Conservation (phyloP, 2,113 vertebrate species). For the Lagenorhynchus albirostris region DNA sequence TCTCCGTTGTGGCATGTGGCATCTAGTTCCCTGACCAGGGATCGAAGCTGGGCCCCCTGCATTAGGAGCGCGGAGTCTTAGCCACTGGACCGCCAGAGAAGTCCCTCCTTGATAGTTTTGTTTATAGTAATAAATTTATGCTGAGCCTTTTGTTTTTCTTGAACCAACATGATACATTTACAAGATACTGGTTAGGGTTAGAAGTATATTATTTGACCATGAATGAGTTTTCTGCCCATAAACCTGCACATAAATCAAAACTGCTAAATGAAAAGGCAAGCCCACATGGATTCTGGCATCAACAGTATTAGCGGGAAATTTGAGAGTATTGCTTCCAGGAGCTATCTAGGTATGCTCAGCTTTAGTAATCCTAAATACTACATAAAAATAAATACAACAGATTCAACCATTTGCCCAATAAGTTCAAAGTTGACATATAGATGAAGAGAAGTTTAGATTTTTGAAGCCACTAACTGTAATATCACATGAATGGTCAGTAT, state of each 20-base stretch:
- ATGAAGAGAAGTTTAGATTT: not conserved
- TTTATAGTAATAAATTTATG: not conserved
- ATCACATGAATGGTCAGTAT: not conserved
- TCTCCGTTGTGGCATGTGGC: too few species aligned
- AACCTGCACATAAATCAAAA: not conserved
- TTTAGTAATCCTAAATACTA: not conserved
- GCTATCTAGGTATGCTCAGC: not conserved
- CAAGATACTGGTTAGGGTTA: not conserved
- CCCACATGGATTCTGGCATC: not conserved
- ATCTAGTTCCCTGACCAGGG: too few species aligned
- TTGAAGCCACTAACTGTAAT: not conserved
- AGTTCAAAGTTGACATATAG: not conserved
- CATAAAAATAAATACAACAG: not conserved
- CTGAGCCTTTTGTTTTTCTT: not conserved
- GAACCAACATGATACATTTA: not conserved
- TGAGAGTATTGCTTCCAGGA: not conserved
- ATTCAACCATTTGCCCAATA: not conserved
- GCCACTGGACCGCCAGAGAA: too few species aligned
- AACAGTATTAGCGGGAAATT: not conserved
- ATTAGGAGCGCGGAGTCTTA: too few species aligned
- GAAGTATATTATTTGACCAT: not conserved
- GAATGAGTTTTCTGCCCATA: not conserved
- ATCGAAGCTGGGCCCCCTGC: too few species aligned
- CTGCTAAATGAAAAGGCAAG: not conserved
- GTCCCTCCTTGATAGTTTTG: not conserved